phyloP scores from a whole-genome alignment of 2,113 vertebrate genomes.

The Eira barbara region DNA sequence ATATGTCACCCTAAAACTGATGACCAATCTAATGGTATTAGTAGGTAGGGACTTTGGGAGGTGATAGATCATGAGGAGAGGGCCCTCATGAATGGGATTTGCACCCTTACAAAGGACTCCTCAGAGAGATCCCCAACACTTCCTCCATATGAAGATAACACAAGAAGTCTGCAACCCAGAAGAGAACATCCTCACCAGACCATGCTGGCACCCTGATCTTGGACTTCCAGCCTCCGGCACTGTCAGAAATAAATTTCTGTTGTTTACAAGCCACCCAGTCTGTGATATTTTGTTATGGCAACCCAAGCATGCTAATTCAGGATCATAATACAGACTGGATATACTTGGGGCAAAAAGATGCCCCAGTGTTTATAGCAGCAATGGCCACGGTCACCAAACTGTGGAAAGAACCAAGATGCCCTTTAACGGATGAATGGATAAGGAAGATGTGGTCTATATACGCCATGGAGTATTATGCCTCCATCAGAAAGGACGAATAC shows the following conservation, averaged over 20 bases:
- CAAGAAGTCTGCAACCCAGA: neutral
- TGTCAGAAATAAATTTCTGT: neutral
- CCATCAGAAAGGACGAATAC: too few relatives aligned
- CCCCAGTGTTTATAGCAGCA: too few relatives aligned
- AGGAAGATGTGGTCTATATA: too few relatives aligned
- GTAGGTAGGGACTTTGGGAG: neutral
- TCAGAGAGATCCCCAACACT: neutral
- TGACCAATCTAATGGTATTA: neutral
- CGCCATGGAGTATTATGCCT: too few relatives aligned
- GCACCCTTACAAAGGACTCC: neutral
- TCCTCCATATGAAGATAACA: neutral
- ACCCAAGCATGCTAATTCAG: neutral
- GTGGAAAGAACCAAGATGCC: too few relatives aligned
- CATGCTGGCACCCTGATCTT: neutral
- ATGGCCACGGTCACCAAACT: too few relatives aligned
- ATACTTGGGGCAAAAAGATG: neutral
- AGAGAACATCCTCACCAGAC: neutral
- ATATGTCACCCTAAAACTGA: neutral
- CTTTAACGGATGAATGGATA: too few relatives aligned
- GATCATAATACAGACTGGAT: neutral
- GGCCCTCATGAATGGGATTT: neutral
- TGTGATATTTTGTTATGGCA: neutral
- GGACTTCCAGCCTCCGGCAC: neutral
- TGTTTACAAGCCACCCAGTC: accelerated
- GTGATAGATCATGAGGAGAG: neutral